Conservation (phyloP, 2,797 vertebrate genomes). For the Bradypus variegatus region DNA sequence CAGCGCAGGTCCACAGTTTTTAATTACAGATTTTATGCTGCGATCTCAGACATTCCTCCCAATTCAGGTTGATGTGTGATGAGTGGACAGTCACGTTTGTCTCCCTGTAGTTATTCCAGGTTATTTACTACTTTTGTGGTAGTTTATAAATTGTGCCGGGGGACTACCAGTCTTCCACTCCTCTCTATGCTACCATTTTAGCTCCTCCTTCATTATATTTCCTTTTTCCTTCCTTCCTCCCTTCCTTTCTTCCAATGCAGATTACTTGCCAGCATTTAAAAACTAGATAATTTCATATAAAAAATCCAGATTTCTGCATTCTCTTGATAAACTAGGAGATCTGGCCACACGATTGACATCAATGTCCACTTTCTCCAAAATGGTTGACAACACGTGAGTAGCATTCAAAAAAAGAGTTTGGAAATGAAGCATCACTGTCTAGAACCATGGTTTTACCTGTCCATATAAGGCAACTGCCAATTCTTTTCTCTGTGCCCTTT, state of each 20-base stretch:
- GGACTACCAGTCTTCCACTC: too few relatives aligned
- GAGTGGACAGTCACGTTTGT: too few relatives aligned
- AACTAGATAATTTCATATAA: not conserved
- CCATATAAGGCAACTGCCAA: not conserved
- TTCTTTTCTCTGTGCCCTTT: not conserved
- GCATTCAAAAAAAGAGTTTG: not conserved
- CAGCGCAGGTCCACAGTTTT: too few relatives aligned
- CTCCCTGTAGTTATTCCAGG: too few relatives aligned
- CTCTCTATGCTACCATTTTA: too few relatives aligned
- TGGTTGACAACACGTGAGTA: not conserved
- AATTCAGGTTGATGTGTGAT: too few relatives aligned
- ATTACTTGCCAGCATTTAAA: constrained; percentile 15
- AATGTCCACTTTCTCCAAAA: not conserved
- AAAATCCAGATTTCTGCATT: not conserved
- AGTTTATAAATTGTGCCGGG: too few relatives aligned
- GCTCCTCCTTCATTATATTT: too few relatives aligned
- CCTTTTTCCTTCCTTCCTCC: too few relatives aligned
- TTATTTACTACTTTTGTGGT: too few relatives aligned
- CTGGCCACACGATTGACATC: not conserved
- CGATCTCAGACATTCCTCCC: too few relatives aligned
- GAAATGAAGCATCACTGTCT: not conserved
- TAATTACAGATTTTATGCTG: too few relatives aligned
- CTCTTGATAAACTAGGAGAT: not conserved
- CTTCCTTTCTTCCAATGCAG: not conserved
- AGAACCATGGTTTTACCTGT: not conserved